Conservation (phyloP, 2,888 invertebrate species). For the Liodrosophila aerea region DNA sequence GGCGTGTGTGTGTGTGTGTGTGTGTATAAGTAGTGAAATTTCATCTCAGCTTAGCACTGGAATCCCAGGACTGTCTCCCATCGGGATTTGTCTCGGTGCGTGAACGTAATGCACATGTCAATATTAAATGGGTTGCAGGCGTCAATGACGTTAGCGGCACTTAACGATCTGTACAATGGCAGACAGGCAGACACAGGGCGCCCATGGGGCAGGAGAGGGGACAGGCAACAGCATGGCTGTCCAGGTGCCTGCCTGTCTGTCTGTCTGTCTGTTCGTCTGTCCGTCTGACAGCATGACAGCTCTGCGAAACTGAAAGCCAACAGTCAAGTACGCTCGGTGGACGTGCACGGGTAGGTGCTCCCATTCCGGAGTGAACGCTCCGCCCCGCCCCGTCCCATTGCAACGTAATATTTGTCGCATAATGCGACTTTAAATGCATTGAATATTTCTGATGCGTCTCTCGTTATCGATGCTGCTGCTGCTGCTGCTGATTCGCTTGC, state of each 20-base stretch:
- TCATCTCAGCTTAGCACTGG: not conserved
- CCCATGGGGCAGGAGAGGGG: not conserved
- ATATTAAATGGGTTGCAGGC: constrained; percentile 79
- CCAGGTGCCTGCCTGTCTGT: not conserved
- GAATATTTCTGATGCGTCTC: constrained; percentile 52
- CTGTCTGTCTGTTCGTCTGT: no score
- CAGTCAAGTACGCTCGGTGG: no score
- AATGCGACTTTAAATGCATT: constrained; percentile 57
- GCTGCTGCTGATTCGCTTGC: constrained; percentile 4
- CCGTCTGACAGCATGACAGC: not conserved
- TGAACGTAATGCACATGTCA: constrained; percentile 72
- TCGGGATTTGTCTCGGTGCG: constrained; percentile 2
- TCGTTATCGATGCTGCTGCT: constrained; percentile 16
- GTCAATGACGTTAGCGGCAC: constrained; percentile 77
- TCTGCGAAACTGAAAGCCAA: constrained; percentile 1
- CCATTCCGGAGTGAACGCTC: not conserved
- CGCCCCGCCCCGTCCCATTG: not conserved
- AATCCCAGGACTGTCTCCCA: not conserved
- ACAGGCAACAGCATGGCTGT: no score
- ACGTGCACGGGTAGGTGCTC: constrained; percentile 12
- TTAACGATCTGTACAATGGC: constrained; percentile 73
- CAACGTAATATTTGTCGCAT: constrained; percentile 42
- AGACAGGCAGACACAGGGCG: constrained; percentile 24
- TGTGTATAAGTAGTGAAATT: no score
- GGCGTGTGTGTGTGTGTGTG: no score